These are phyloP conservation scores for Creontiades dilutus DNA, from an alignment of 2,888 invertebrate species.

Conservation along the genomic window DNA sequence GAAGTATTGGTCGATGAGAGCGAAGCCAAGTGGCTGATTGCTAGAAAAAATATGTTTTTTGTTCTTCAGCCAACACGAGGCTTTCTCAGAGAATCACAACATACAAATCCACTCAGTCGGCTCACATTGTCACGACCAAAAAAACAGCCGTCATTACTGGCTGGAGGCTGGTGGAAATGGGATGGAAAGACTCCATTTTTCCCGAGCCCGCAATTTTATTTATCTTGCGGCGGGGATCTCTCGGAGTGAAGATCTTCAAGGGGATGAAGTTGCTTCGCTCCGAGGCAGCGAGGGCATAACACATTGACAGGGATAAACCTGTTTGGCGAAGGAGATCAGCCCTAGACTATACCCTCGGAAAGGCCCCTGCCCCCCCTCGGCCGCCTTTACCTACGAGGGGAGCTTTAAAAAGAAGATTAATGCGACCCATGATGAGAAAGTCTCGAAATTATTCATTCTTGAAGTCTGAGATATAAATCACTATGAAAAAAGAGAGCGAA, in stretches of 20 bases:
- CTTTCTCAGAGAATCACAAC: background rate
- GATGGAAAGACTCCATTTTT: background rate
- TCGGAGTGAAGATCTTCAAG: background rate
- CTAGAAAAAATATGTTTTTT: too few relatives aligned
- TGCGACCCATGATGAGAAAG: conserved; percentile 30
- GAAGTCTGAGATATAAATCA: conserved; percentile 31
- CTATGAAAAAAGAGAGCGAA: conserved; percentile 15
- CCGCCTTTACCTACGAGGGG: background rate
- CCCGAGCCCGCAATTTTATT: background rate
- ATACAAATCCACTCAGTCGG: conserved; percentile 5
- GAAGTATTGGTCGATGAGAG: too few relatives aligned
- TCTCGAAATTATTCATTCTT: conserved; percentile 30
- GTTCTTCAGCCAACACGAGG: too few relatives aligned
- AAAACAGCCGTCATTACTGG: background rate
- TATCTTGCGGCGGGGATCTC: background rate
- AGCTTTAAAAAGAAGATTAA: conserved; percentile 21
- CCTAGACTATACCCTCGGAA: background rate
- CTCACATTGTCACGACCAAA: conserved; percentile 7
- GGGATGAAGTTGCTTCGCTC: background rate
- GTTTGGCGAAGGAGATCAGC: background rate
- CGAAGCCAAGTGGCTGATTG: too few relatives aligned
- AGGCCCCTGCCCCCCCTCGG: background rate
- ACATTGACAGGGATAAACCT: conserved; percentile 35
- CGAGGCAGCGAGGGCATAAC: background rate
- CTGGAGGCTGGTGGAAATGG: background rate